phyloP scores from a whole-genome alignment of 2,113 vertebrate species.

The Chinchilla lanigera region DNA sequence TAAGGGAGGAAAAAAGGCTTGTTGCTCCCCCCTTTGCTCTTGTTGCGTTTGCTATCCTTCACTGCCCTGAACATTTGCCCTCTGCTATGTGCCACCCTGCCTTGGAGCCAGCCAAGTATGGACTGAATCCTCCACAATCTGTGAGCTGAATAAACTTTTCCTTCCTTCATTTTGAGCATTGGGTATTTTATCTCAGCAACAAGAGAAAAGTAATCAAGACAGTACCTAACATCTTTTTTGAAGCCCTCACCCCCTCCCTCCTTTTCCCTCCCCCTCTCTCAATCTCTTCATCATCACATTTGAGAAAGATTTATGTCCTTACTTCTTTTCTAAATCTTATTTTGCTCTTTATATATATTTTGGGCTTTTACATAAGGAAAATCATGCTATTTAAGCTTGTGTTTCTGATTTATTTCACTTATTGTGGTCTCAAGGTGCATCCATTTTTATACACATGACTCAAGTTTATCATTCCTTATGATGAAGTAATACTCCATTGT shows the following conservation, averaged over 20 bases:
- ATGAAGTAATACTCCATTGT: background rate
- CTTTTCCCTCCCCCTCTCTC: rapidly evolving
- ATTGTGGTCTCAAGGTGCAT: background rate
- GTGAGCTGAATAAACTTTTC: too few relatives aligned
- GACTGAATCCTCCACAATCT: too few relatives aligned
- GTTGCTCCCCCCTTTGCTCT: too few relatives aligned
- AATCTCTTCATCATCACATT: background rate
- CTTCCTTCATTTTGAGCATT: too few relatives aligned
- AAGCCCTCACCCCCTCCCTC: rapidly evolving
- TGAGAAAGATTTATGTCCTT: background rate
- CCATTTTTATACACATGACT: background rate
- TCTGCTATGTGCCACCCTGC: too few relatives aligned
- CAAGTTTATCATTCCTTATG: background rate
- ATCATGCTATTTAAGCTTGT: background rate
- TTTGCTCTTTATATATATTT: background rate
- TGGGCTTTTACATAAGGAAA: background rate
- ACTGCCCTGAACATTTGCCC: too few relatives aligned
- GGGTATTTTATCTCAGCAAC: too few relatives aligned
- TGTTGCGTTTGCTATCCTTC: too few relatives aligned
- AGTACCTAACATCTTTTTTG: background rate
- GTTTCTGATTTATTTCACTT: background rate
- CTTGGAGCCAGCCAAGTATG: too few relatives aligned
- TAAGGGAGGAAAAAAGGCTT: too few relatives aligned
- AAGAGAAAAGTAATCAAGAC: too few relatives aligned
- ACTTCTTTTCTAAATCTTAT: background rate